Evolutionary conservation across 2,797 vertebrate species (phyloP), one percentile per base, ranked within the genome.

Genomic region (Cryptoprocta ferox): DNA sequence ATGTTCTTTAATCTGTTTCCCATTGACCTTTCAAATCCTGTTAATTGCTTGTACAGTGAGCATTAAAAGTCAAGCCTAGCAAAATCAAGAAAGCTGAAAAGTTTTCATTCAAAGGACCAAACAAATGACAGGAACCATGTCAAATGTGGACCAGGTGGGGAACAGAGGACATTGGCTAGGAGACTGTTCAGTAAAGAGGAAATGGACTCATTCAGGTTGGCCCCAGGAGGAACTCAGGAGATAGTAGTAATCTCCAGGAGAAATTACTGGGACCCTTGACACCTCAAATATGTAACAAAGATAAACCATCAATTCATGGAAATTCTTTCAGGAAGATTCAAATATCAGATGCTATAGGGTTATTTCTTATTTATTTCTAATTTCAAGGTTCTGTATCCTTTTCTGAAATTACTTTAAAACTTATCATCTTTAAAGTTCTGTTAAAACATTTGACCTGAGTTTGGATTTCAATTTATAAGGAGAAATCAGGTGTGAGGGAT

Each of bases 21-120:
- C 75, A 63, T 0, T 32, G 95, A 71, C 63, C 35, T 97, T 97
- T 94, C 26, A 30, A 88, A 45, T 97, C 30, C 50, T 86, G 70
- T 89, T 98, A 97, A 98, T 79, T 87, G 66, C 76, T 95, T 95
- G 2, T 88, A 89, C 30, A 94, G 30, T 83, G 45, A 50, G 32
- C 79, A 84, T 50, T 91, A 79, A 61, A 95, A 95, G 56, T 30
- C 56, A 79, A 83, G 50, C 42, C 68, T 96, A 45, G 83, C 2
- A 78, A 80, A 97, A 95, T 84, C 59, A 42, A 84, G 80, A 37
- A 61, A 80, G 70, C 26, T 30, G 50, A 86, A 91, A 91, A 19
- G 39, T 48, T 65, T 88, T 80, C 73, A 80, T 75, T 89, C 2
- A 30, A 39, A 95, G 61, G 35, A 86, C 48, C 83, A 89, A 92